A percentile compares a stretch with the other conserved stretches of the same genome.
Conservation (phyloP, 2,888 invertebrate genomes). For the Ametastegia equiseti region DNA sequence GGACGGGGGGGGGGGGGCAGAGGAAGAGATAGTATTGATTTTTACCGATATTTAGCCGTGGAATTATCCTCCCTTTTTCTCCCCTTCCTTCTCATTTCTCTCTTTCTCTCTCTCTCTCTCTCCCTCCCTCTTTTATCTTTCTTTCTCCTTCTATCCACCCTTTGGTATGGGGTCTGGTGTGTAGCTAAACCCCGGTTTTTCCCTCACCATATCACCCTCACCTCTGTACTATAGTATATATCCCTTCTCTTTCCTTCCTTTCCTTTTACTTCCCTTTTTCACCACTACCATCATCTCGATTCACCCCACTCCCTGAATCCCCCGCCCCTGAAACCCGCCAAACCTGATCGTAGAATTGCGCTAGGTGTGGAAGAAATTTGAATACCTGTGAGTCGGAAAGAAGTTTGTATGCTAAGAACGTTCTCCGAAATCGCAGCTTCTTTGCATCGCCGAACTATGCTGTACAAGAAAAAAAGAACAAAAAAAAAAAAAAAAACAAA, state of each 20-base stretch:
- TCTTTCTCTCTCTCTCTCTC: conserved; percentile 64
- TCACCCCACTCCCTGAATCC: conserved; percentile 53
- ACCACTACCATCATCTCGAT: conserved; percentile 50
- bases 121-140: conserved; percentile 24
- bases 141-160: conserved; percentile 43
- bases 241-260: conserved; percentile 13
- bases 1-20: conserved; percentile 57
- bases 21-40: conserved; percentile 74
- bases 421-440: not conserved
- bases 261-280: not conserved
- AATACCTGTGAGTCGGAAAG: conserved; percentile 64
- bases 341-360: conserved; percentile 43
- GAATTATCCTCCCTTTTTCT: conserved; percentile 70
- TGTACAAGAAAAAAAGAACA: not conserved
- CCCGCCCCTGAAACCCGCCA: conserved; percentile 25
- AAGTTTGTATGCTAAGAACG: conserved; percentile 60
- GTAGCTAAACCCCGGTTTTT: conserved; percentile 34
- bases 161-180: conserved; percentile 8
- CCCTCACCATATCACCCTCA: not conserved
- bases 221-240: not conserved
- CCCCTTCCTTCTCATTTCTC: conserved; percentile 54
- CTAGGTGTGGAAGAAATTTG: conserved; percentile 59
- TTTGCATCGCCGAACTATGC: not conserved
- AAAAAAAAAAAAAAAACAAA: not conserved
- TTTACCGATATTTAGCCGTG: conserved; percentile 74